These are phyloP conservation scores for Oophaga sylvatica DNA, from an alignment of 2,797 vertebrate genomes.

Conservation along the genomic window DNA sequence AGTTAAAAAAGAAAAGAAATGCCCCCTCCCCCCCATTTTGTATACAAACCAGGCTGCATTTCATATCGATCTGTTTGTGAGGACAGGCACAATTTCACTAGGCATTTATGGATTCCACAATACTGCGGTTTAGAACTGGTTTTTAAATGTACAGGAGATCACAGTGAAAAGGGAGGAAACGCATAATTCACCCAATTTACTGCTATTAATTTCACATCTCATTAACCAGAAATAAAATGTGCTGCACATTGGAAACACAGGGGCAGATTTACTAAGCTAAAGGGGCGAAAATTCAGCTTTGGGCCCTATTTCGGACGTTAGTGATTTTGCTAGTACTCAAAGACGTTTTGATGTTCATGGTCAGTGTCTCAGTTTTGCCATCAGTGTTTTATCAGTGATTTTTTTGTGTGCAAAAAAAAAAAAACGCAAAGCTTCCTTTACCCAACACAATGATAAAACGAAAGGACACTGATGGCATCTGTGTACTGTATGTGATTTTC, in stretches of 20 bases:
- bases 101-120: conserved; percentile 41
- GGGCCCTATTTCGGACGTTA: too few species aligned
- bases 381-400: too few species aligned
- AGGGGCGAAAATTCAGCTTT: too few species aligned
- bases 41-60: conserved; percentile 29
- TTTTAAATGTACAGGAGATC: conserved; percentile 48
- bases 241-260: neutral
- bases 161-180: conserved; percentile 16
- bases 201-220: conserved; percentile 44
- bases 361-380: too few species aligned
- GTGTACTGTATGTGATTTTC: too few species aligned
- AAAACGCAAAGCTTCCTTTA: too few species aligned
- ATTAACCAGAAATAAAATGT: conserved; percentile 54
- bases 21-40: neutral
- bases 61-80: conserved; percentile 41
- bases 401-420: too few species aligned
- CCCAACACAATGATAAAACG: too few species aligned
- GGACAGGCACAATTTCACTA: conserved; percentile 32
- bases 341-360: too few species aligned
- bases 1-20: conserved; percentile 28
- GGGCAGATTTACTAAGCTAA: too few species aligned
- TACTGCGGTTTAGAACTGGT: conserved; percentile 9
- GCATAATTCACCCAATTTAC: conserved; percentile 41
- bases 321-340: too few species aligned
- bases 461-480: too few species aligned